Conservation (phyloP, 2,888 invertebrate species). For the Lamproptera curius region DNA sequence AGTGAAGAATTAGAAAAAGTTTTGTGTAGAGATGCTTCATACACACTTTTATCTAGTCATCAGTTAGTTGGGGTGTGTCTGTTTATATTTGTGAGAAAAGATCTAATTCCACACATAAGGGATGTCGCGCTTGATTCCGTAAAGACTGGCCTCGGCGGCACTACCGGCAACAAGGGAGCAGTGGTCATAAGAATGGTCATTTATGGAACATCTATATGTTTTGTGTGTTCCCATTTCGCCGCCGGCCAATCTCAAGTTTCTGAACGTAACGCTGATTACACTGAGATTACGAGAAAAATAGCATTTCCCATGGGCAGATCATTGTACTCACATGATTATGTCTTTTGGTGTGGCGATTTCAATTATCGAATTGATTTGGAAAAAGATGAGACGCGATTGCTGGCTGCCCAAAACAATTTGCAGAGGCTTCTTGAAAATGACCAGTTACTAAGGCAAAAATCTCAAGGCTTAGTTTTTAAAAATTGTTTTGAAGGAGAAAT, state of each 20-base stretch:
- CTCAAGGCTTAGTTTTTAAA: conserved; percentile 90
- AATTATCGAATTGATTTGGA: conserved; percentile 98
- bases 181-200: conserved; percentile 94
- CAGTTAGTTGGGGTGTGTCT: conserved; percentile 98
- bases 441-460: conserved; percentile 91
- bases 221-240: conserved; percentile 99
- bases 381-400: conserved; percentile 93
- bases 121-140: conserved; percentile 97
- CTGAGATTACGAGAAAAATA: conserved; percentile 95
- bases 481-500: conserved; percentile 96
- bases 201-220: conserved; percentile 96
- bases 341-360: conserved; percentile 99
- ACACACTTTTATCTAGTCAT: conserved; percentile 94
- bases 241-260: conserved; percentile 97
- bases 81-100: conserved; percentile 94
- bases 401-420: conserved; percentile 86
- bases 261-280: conserved; percentile 97
- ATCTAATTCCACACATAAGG: conserved; percentile 91
- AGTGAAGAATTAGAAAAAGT: conserved; percentile 96
- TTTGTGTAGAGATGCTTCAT: conserved; percentile 90
- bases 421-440: conserved; percentile 89
- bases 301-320: conserved; percentile 95
- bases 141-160: conserved; percentile 98
- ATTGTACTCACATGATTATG: conserved; percentile 96
- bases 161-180: conserved; percentile 98